phyloP scores from a whole-genome alignment of 2,797 vertebrate genomes.

The Tadarida brasiliensis region DNA sequence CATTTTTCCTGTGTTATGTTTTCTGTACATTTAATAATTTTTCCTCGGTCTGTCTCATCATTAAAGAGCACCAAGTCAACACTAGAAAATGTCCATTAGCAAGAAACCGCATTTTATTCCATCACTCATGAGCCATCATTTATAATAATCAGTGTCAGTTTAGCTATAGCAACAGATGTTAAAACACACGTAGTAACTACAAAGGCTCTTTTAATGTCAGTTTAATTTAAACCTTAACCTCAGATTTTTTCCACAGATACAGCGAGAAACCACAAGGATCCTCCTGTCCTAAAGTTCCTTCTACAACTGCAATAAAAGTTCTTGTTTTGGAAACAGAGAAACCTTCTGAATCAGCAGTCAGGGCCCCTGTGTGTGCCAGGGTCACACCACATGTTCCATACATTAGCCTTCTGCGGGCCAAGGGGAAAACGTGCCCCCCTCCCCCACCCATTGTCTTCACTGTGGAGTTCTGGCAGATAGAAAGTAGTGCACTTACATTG shows the following conservation, averaged over 20 bases:
- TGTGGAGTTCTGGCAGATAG: background rate
- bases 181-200: slow-evolving; percentile 66
- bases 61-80: slow-evolving; percentile 43
- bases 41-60: slow-evolving; percentile 55
- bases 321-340: slow-evolving; percentile 81
- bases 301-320: slow-evolving; percentile 23
- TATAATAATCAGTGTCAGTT: slow-evolving; percentile 61
- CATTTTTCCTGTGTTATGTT: slow-evolving; percentile 67
- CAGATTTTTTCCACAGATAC: slow-evolving; percentile 73
- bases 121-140: slow-evolving; percentile 62
- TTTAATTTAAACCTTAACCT: slow-evolving; percentile 77
- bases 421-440: background rate
- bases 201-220: slow-evolving; percentile 72
- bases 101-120: slow-evolving; percentile 74
- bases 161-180: slow-evolving; percentile 74
- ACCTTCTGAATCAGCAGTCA: slow-evolving; percentile 68
- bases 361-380: slow-evolving; percentile 28
- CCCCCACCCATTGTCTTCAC: background rate
- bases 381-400: background rate
- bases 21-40: slow-evolving; percentile 63
- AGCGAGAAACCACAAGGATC: slow-evolving; percentile 64
- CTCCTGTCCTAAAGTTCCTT: slow-evolving; percentile 58
- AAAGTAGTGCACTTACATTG: slow-evolving; percentile 12
- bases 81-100: slow-evolving; percentile 62
- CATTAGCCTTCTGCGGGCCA: slow-evolving; percentile 53